Evolutionary conservation across 2,113 vertebrate genomes (phyloP), one percentile per base, ranked within the genome.

Genomic region (Paraplagusia blochii): DNA sequence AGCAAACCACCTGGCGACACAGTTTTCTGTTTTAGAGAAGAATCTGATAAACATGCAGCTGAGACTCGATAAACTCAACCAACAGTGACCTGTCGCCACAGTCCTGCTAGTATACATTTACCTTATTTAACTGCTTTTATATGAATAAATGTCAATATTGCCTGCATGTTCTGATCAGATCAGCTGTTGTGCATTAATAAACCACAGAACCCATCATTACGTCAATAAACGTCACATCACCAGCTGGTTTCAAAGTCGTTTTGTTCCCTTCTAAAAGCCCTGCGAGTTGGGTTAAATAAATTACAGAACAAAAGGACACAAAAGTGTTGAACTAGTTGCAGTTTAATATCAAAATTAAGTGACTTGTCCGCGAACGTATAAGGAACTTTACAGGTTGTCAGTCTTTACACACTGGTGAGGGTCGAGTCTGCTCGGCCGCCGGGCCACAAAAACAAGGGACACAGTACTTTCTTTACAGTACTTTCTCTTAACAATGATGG

Each of bases 1-100:
- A 55, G 80, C 80, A 10, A 74, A 69, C 40, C 47, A 71, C 54
- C 84, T 92, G 82, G 90, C 92, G 50, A 71, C 53, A n/a, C 70
- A 74, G 29, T 79, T 90, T 33, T 84, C 75, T 22, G 61, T 29
- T 34, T 80, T 92, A 50, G 90, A 92, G 69, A 64, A 62, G 17
- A 84, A 64, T 19, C 67, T 92, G 48, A 48, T 87, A 7, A 66
- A 72, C 67, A 77, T 85, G 46, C 86, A 90, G 50, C 74, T 80
- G 40, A 76, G 87, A 58, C 77, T 92, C 47, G 46, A 48, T 64
- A 84, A 77, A 79, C 80, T 92, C 40, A 56, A 82, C 42, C 60
- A n/a, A 11, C 69, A 83, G 19, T 87, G 66, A 88, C 44, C 6
- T 9, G 4, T 14, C 22, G 6, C 19, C 14, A 10, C 8, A 2